phyloP scores from a whole-genome alignment of 2,888 invertebrate species.

The Parnassius glacialis region DNA sequence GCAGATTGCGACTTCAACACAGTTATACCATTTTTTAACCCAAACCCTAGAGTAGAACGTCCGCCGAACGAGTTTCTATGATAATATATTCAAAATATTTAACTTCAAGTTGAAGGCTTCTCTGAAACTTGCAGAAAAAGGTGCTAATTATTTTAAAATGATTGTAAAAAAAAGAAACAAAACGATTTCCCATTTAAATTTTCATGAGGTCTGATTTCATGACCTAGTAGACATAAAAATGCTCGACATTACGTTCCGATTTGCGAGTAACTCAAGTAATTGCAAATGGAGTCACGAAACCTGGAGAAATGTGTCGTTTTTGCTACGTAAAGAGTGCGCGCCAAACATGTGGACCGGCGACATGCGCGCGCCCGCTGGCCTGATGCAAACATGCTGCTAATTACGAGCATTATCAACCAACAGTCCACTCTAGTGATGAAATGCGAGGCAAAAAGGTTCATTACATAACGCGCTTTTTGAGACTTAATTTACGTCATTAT shows the following conservation, averaged over 20 bases:
- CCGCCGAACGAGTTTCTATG: too few relatives aligned
- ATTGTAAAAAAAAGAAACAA: not conserved
- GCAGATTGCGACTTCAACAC: too few relatives aligned
- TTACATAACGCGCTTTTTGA: conserved; percentile 47
- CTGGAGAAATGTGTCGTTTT: conserved; percentile 53
- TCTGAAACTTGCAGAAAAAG: not conserved
- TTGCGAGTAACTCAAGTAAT: conserved; percentile 40
- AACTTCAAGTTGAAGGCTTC: not conserved
- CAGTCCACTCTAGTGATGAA: conserved; percentile 62
- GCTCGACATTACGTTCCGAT: conserved; percentile 22
- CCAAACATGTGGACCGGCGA: conserved; percentile 50
- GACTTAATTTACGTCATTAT: conserved; percentile 34
- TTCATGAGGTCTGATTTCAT: not conserved
- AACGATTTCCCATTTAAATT: conserved; percentile 13
- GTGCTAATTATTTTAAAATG: conserved; percentile 3
- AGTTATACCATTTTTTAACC: too few relatives aligned
- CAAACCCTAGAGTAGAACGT: too few relatives aligned
- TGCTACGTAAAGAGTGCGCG: conserved; percentile 45
- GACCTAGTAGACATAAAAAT: conserved; percentile 22
- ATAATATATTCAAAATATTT: not conserved
- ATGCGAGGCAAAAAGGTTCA: conserved; percentile 60
- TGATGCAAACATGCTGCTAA: conserved; percentile 60
- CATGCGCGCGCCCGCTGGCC: conserved; percentile 43
- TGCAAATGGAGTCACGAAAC: conserved; percentile 58
- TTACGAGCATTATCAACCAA: conserved; percentile 64